Evolutionary conservation across 1,140 invertebrate genomes (phyloP), one percentile per base, ranked within the genome.

Genomic region (Phymastichus coffea): DNA sequence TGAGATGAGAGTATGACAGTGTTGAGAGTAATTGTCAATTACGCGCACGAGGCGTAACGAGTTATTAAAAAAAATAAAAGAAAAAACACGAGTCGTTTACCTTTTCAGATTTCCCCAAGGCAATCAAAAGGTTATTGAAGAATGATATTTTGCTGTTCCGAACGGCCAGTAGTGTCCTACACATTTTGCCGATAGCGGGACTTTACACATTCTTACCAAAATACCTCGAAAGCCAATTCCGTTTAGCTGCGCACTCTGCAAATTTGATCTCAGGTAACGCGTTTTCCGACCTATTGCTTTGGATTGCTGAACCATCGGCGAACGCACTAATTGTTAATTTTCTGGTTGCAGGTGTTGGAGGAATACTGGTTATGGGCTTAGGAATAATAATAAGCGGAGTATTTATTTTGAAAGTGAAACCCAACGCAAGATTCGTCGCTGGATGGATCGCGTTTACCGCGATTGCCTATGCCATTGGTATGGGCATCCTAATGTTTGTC

Each of bases 131-230:
- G 30, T 84, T 96, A 66, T 72, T 97, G 22, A 90, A 86, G 62
- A 96, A 96, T 71, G 90, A 94, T 70, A 93, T 97, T 61, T 83
- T 96, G 22, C 91, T 95, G 86, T 90, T 90, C 73, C 83, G 93
- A 17, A 95, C 92, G 9, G 91, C 92, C 3, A 92, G 89, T 64
- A 93, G 88, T 54, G 93, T 96, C 15, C 82, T 97, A 8, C 92
- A 95, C 71, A 86, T 96, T 66, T 82, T 96, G 69, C 93, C 93
- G 37, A 93, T 95, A 64, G 91, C 92, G 55, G 94, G 93, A 4
- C 82, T 95, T 8, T 95, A 95, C 77, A 94, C 93, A 38, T 97
- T 96, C 78, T 81, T 96, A 66, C 94, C 94, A 46, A 97, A 97
- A 77, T 97, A 95, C 76, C 79, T 97, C 63, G 93, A 96, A 81